Evolutionary conservation across 1,140 invertebrate genomes (phyloP).

Genomic region (Megathymus violae): DNA sequence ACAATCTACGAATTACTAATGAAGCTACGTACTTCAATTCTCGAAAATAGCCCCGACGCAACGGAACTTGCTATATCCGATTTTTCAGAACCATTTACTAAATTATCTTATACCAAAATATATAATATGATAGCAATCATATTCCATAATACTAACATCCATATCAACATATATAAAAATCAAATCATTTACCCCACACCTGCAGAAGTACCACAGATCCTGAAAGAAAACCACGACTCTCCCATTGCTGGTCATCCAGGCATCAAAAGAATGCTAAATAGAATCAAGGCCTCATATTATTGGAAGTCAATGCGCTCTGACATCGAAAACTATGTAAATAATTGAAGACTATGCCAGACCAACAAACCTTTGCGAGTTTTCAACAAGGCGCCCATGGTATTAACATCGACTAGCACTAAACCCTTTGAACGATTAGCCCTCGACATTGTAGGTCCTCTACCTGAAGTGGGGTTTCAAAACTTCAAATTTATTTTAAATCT

Average conservation of each 20-base stretch:
- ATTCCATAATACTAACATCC: slow-evolving; percentile 11
- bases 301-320: slow-evolving; percentile 59
- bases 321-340: slow-evolving; percentile 53
- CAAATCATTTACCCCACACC: slow-evolving; percentile 28
- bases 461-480: slow-evolving; percentile 1
- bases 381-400: no score
- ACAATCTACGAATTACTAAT: slow-evolving; percentile 42
- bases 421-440: no score
- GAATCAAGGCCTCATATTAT: slow-evolving; percentile 47
- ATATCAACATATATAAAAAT: slow-evolving; percentile 25
- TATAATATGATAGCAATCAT: slow-evolving; percentile 27
- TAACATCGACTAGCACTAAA: no score
- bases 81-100: slow-evolving; percentile 20
- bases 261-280: slow-evolving; percentile 30
- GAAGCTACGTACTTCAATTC: slow-evolving; percentile 32
- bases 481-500: slow-evolving; percentile 57
- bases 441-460: not conserved
- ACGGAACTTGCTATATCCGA: slow-evolving; percentile 29
- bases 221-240: slow-evolving; percentile 16
- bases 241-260: slow-evolving; percentile 10
- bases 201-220: slow-evolving; percentile 4
- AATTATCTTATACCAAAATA: slow-evolving; percentile 33
- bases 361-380: no score
- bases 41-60: not conserved
- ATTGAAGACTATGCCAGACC: no score